phyloP scores from a whole-genome alignment of 2,888 invertebrate genomes.

The Saturnia japonica region DNA sequence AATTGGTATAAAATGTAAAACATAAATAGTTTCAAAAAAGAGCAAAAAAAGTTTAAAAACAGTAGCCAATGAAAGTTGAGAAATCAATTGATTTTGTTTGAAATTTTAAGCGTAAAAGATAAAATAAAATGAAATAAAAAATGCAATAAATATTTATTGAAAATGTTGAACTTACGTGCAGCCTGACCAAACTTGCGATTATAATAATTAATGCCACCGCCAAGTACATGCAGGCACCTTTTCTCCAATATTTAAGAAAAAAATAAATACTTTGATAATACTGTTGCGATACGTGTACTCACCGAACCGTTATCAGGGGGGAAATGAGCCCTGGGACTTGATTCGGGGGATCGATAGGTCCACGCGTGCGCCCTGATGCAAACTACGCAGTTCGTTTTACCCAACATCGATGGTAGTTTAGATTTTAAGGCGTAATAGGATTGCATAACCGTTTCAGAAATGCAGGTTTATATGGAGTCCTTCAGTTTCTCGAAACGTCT shows the following conservation, averaged over 20 bases:
- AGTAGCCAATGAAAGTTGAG: too few relatives aligned
- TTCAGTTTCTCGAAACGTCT: not conserved
- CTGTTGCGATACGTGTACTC: slow-evolving; percentile 53
- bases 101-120: not conserved
- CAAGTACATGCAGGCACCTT: slow-evolving; percentile 74
- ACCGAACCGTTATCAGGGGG: slow-evolving; percentile 62
- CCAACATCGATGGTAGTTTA: not conserved
- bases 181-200: slow-evolving; percentile 74
- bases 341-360: slow-evolving; percentile 51
- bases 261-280: slow-evolving; percentile 42
- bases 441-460: not conserved
- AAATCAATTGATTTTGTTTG: too few relatives aligned
- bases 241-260: slow-evolving; percentile 33
- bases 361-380: slow-evolving; percentile 57
- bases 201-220: slow-evolving; percentile 77
- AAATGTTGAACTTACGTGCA: slow-evolving; percentile 64
- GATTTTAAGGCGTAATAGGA: not conserved
- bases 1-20: not conserved
- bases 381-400: slow-evolving; percentile 42
- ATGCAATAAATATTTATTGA: not conserved
- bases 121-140: not conserved
- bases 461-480: not conserved
- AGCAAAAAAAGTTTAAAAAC: too few relatives aligned
- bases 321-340: slow-evolving; percentile 49
- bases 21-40: not conserved